Base-by-base conservation (phyloP, 2,888 invertebrate species). In the Seira ritae region DNA sequence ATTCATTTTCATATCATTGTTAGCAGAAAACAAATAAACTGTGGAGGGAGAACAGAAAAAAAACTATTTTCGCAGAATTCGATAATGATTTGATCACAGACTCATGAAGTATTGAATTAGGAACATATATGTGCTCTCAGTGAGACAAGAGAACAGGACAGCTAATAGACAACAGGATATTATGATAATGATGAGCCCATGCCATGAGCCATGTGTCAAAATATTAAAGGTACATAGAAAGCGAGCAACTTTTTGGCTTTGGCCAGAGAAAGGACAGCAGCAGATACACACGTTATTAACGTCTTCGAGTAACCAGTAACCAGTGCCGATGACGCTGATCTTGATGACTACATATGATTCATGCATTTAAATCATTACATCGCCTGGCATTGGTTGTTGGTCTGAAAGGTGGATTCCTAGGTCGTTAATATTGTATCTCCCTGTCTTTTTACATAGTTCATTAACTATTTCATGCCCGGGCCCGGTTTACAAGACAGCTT, bases 161-260 rank as follows among this genome's bases (percentile, higher is more conserved):
- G 42, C 17, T 46, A 19, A 17, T 10, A 79, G 69, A 74, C 74
- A 80, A 80, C 73, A 74, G 55, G 80, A 80, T 80, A 74, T 68
- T 73, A 37, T 68, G 62, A 31, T 72, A 46, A 72, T 42, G 66
- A 46, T 66, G 65, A 66, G 60, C 22, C 46, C 70, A n/a, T 20
- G 80, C 74, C 74, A 80, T 67, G 76, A 81, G 81, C 75, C 81
- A 81, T 76, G 76, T 81, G 81, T 81, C 81, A 81, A 76, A 76
- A 76, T 37, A 42, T 8, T 8, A 42, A 42, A 42, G 66, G 37
- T 75, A 70, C 55, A 55, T 74, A 80, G 75, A 42, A 80, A 66
- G 12, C 6, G 42, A 42, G 42, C 46, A 70, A 37, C n/a, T n/a
- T n/a, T n/a, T n/a, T n/a, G n/a, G n/a, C n/a, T n/a, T n/a, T n/a